Base-by-base conservation (phyloP, 2,888 invertebrate genomes). In the Eustalomyia histrio region DNA sequence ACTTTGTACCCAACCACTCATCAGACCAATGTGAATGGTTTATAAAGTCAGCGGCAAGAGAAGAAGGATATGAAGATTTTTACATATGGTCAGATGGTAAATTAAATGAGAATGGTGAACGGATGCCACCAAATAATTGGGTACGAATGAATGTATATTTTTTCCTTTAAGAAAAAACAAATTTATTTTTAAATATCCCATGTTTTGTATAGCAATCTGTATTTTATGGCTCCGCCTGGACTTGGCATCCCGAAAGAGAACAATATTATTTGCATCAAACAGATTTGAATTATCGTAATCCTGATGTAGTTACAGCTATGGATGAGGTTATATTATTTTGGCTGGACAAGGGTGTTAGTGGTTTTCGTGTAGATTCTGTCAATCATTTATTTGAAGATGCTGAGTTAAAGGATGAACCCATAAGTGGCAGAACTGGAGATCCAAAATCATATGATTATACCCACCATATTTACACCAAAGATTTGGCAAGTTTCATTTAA, bases 251-350 rank as follows among this genome's bases (percentile, higher is more conserved):
- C 0, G 87, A 88, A 16, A 92, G 96, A 16, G 90, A 93, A 82
- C 94, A 95, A 87, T 97, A 92, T 87, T 97, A 96, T 89, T 92
- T 95, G 1, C 97, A 97, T 89, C 95, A 95, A 86, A 97, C 97
- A 0, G 97, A 97, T 89, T 91, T 97, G 2, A 97, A 97, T 90
- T 95, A 92, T 85, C 92, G 94, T 53, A 95, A 95, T 89, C 92
- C 94, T 0, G 91, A 91, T 8, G 93, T 97, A 7, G 91, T 94
- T 2, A 90, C 93, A 67, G 93, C 94, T 86, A 93, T 95, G 90
- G 93, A 94, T 90, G 93, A 93, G 84, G 88, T 90, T 0, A 87
- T 97, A 18, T 92, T 91, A 83, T 96, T 94, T 86, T 98, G 97
- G 97, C 87, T 98, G 60, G 93, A 94, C 67, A 93, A 94, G 85